These are phyloP conservation scores for Agonopterix heracliana DNA, from an alignment of 2,888 invertebrate genomes.

Conservation along the genomic window DNA sequence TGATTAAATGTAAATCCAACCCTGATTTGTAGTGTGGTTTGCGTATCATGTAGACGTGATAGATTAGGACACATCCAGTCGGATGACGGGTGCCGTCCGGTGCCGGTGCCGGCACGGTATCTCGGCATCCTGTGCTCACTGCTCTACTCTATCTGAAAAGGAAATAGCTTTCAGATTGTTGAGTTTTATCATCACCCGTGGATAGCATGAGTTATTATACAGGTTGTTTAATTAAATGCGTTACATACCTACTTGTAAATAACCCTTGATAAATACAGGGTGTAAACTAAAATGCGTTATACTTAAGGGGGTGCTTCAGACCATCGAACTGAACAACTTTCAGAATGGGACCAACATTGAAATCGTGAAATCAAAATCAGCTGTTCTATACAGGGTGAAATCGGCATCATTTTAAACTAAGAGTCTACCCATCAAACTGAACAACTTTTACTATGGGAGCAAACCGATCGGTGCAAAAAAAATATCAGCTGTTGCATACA, in stretches of 20 bases:
- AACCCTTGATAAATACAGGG: neutral
- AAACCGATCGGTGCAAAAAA: too few relatives aligned
- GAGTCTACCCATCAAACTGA: too few relatives aligned
- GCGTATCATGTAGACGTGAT: slow-evolving; percentile 30
- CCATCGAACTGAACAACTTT: too few relatives aligned
- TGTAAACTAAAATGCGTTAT: neutral
- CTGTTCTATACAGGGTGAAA: too few relatives aligned
- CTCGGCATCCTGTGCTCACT: slow-evolving; percentile 36
- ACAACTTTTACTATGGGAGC: too few relatives aligned
- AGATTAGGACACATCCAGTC: slow-evolving; percentile 44
- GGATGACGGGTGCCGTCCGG: slow-evolving; percentile 37
- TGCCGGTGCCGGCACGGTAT: slow-evolving; percentile 26
- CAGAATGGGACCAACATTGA: too few relatives aligned
- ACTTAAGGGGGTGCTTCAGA: neutral
- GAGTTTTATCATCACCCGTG: neutral
- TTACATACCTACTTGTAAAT: neutral
- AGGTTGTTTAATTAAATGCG: neutral
- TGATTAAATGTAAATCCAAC: neutral
- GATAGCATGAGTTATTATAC: neutral
- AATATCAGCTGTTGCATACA: too few relatives aligned
- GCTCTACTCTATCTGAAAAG: slow-evolving; percentile 48
- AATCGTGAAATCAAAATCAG: too few relatives aligned
- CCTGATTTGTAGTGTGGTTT: slow-evolving; percentile 10
- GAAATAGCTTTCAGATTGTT: slow-evolving; percentile 14
- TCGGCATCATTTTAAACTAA: too few relatives aligned